phyloP scores from a whole-genome alignment of 2,888 invertebrate species.

The Charanyca ferruginea region DNA sequence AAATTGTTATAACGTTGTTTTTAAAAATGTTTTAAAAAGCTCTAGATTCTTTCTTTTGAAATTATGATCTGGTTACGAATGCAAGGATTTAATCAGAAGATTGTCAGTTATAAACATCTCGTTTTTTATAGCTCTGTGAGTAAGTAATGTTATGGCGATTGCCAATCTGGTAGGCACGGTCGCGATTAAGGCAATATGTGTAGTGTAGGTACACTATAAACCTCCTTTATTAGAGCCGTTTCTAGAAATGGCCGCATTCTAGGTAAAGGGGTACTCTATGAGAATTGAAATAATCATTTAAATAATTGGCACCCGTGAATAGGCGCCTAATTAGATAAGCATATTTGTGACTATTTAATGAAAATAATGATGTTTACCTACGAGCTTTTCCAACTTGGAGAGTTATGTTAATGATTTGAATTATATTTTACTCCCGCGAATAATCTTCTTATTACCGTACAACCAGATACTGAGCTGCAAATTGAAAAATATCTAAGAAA shows the following conservation, averaged over 20 bases:
- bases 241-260: background rate
- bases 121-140: slow-evolving; percentile 21
- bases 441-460: no score
- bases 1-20: no score
- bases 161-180: slow-evolving; percentile 14
- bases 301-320: background rate
- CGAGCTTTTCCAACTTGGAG: no score
- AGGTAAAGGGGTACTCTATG: background rate
- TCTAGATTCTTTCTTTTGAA: no score
- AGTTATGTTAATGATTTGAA: no score
- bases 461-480: no score
- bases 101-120: slow-evolving; percentile 8
- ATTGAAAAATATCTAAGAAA: no score
- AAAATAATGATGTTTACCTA: no score
- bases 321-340: background rate
- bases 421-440: no score
- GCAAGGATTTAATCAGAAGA: background rate
- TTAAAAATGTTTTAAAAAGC: no score
- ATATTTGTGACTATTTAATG: no score
- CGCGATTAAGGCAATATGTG: slow-evolving; percentile 16
- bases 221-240: slow-evolving; percentile 23
- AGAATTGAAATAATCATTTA: background rate
- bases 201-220: slow-evolving; percentile 10
- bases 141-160: slow-evolving; percentile 19
- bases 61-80: no score